Evolutionary conservation across 2,113 vertebrate genomes (phyloP).

Genomic region (Anarrhichthys ocellatus): DNA sequence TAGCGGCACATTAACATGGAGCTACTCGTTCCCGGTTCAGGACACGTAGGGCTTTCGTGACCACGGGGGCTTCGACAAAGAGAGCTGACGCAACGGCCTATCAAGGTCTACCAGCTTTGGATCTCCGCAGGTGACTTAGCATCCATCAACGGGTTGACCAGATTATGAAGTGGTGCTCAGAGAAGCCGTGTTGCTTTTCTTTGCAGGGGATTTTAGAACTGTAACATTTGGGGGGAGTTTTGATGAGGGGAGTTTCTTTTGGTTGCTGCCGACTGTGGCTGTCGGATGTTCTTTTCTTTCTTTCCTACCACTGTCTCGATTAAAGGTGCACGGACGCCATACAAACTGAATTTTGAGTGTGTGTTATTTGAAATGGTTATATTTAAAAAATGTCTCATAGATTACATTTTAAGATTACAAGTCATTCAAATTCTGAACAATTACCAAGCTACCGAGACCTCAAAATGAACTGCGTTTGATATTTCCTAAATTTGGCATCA

Average conservation of each 20-base stretch:
- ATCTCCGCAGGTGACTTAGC: conserved; percentile 71
- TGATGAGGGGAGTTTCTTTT: conserved; percentile 35
- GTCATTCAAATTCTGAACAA: background rate
- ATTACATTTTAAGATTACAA: background rate
- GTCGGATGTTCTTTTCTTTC: background rate
- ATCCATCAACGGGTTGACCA: conserved; percentile 48
- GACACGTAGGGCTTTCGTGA: conserved; percentile 72
- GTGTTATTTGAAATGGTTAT: background rate
- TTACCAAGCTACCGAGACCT: background rate
- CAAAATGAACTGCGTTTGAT: background rate
- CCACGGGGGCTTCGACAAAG: conserved; percentile 67
- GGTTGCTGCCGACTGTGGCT: conserved; percentile 4
- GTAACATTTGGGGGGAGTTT: background rate
- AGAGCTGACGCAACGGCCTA: conserved; percentile 68
- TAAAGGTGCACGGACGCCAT: background rate
- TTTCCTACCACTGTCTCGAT: background rate
- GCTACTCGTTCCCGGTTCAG: conserved; percentile 68
- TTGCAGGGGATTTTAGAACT: conserved; percentile 42
- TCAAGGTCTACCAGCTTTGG: conserved; percentile 62
- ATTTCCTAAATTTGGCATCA: background rate
- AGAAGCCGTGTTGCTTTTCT: conserved; percentile 34
- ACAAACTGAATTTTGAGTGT: background rate
- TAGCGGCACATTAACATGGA: conserved; percentile 71
- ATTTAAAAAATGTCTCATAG: background rate
- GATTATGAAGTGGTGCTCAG: conserved; percentile 46